phyloP scores from a whole-genome alignment of 2,797 vertebrate species.

The Salarias fasciatus region DNA sequence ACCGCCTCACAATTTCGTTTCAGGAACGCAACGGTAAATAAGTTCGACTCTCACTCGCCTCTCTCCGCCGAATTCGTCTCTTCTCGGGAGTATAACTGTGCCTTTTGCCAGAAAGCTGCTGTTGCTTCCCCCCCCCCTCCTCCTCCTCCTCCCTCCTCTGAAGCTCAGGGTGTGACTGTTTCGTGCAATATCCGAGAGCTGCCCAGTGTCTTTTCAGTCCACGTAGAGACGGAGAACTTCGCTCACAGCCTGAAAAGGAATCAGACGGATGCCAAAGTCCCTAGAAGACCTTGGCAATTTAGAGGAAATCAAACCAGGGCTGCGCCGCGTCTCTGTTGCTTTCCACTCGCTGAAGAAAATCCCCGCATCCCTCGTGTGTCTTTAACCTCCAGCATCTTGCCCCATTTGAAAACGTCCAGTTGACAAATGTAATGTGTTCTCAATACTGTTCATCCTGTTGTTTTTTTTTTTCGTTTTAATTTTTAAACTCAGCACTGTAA shows the following conservation, averaged over 20 bases:
- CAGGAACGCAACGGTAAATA: slow-evolving; percentile 69
- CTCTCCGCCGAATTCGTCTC: slow-evolving; percentile 11
- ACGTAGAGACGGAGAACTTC: slow-evolving; percentile 13
- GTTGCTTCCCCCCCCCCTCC: slow-evolving; percentile 57
- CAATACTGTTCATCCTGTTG: slow-evolving; percentile 83
- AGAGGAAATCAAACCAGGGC: slow-evolving; percentile 11
- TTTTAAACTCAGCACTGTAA: slow-evolving; percentile 85
- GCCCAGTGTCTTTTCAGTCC: slow-evolving; percentile 39
- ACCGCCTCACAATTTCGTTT: slow-evolving; percentile 39
- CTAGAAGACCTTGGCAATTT: slow-evolving; percentile 1
- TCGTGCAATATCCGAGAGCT: slow-evolving; percentile 72
- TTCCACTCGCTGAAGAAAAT: slow-evolving; percentile 19
- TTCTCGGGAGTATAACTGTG: slow-evolving; percentile 61
- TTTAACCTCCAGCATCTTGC: slow-evolving; percentile 22
- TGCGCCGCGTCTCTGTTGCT: slow-evolving; percentile 11
- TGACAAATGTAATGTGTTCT: slow-evolving; percentile 74
- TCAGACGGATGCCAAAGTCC: slow-evolving; percentile 18
- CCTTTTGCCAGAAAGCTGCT: slow-evolving; percentile 76
- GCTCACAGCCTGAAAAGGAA: slow-evolving; percentile 28
- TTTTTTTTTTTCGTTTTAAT: too few relatives aligned
- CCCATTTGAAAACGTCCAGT: slow-evolving; percentile 48
- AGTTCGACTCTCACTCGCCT: slow-evolving; percentile 30
- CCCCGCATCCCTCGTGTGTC: slow-evolving; percentile 47
- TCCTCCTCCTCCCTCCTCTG: slow-evolving; percentile 19
- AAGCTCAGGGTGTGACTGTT: slow-evolving; percentile 68